These are phyloP conservation scores for Agrilus cyanescens DNA, from an alignment of 2,888 invertebrate species.

Conservation along the genomic window DNA sequence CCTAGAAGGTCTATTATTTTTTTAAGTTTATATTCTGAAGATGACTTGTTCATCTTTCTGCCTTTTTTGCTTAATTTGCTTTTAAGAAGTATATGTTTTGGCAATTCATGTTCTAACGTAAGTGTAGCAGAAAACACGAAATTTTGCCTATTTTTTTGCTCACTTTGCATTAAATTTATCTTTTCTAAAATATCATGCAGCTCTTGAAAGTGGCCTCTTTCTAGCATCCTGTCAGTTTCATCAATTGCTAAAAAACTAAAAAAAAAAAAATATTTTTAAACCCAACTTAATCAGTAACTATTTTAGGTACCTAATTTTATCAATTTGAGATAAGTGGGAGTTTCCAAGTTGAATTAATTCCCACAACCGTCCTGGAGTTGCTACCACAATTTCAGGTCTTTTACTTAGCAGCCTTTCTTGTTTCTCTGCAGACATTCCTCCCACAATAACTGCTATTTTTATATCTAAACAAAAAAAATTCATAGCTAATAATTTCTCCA, in stretches of 20 bases:
- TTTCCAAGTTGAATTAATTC: slow-evolving; percentile 76
- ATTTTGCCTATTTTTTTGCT: slow-evolving; percentile 61
- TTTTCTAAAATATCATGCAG: slow-evolving; percentile 66
- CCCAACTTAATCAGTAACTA: neutral
- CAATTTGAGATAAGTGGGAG: slow-evolving; percentile 59
- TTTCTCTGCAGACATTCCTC: slow-evolving; percentile 89
- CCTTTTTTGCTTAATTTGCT: slow-evolving; percentile 38
- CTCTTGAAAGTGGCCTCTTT: slow-evolving; percentile 92
- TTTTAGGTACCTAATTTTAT: slow-evolving; percentile 49
- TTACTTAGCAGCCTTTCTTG: slow-evolving; percentile 75
- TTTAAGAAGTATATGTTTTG: slow-evolving; percentile 55
- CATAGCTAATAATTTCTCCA: neutral
- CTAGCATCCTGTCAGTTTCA: slow-evolving; percentile 97
- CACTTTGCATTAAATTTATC: slow-evolving; percentile 58
- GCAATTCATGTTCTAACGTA: slow-evolving; percentile 80
- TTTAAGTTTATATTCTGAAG: slow-evolving; percentile 64
- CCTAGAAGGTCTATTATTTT: slow-evolving; percentile 69
- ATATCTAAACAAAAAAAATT: slow-evolving; percentile 34
- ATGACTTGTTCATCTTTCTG: slow-evolving; percentile 50
- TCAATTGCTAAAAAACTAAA: slow-evolving; percentile 84
- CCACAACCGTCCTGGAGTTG: slow-evolving; percentile 96
- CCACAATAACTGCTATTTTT: slow-evolving; percentile 73
- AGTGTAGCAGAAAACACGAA: slow-evolving; percentile 97
- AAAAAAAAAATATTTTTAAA: slow-evolving; percentile 7
- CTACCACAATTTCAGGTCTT: slow-evolving; percentile 89